These are phyloP conservation scores for Gallinago media DNA, from an alignment of 2,113 vertebrate genomes.

Conservation along the genomic window DNA sequence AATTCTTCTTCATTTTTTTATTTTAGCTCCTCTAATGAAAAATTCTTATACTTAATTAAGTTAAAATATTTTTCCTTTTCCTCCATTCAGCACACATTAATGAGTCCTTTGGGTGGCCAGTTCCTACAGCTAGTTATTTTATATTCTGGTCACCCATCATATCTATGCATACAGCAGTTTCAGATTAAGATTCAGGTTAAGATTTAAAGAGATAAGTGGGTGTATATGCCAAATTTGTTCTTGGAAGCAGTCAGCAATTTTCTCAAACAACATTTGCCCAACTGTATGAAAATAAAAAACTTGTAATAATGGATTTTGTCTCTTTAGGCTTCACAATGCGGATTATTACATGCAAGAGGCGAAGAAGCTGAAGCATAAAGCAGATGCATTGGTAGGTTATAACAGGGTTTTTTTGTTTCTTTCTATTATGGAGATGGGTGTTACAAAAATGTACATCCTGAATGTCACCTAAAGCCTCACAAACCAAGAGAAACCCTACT, in stretches of 20 bases:
- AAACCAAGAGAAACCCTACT: background rate
- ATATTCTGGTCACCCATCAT: slow-evolving; percentile 25
- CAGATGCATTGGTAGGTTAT: slow-evolving; percentile 89
- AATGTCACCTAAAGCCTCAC: background rate
- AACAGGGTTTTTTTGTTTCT: background rate
- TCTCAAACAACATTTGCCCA: background rate
- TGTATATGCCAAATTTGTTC: background rate
- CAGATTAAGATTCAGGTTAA: background rate
- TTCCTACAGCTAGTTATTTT: slow-evolving; percentile 27
- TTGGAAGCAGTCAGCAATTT: slow-evolving; percentile 16
- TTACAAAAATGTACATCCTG: background rate
- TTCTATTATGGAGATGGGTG: background rate
- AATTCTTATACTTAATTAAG: slow-evolving; percentile 6
- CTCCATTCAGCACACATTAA: slow-evolving; percentile 34
- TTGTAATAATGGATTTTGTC: slow-evolving; percentile 59
- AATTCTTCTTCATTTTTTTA: slow-evolving; percentile 15
- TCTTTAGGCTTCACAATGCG: slow-evolving; percentile 89
- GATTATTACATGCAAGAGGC: slow-evolving; percentile 97
- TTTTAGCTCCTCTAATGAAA: slow-evolving; percentile 12
- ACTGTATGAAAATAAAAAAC: background rate
- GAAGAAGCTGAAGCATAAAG: slow-evolving; percentile 96
- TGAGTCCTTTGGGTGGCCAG: slow-evolving; percentile 20
- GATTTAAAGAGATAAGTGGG: slow-evolving; percentile 29
- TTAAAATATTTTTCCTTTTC: slow-evolving; percentile 27
- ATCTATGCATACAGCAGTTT: slow-evolving; percentile 33